These are phyloP conservation scores for Pristionchus mayeri DNA, from an alignment of 2,888 invertebrate genomes.

Conservation along the genomic window DNA sequence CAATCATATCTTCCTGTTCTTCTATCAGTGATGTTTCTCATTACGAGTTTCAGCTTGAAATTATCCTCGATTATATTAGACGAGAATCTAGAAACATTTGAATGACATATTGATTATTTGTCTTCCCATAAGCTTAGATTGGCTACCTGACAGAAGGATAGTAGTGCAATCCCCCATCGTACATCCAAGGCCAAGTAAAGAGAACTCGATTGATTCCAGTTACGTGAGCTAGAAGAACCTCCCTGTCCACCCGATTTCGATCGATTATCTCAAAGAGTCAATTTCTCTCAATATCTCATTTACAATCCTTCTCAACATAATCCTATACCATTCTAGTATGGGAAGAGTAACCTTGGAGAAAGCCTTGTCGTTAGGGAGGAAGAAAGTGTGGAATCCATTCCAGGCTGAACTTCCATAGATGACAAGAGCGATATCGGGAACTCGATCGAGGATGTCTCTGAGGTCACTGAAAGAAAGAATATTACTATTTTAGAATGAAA, in stretches of 20 bases:
- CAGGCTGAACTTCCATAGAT: slow-evolving; percentile 74
- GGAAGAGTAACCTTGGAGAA: slow-evolving; percentile 69
- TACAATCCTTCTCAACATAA: background rate
- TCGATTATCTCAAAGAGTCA: slow-evolving; percentile 67
- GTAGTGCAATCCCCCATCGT: slow-evolving; percentile 75
- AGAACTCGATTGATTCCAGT: slow-evolving; percentile 75
- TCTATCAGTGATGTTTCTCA: slow-evolving; percentile 76
- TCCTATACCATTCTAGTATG: background rate
- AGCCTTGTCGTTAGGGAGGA: slow-evolving; percentile 75
- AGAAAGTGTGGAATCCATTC: slow-evolving; percentile 76
- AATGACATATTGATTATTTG: no score
- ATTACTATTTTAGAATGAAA: no score
- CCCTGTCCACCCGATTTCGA: slow-evolving; percentile 73
- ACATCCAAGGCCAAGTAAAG: slow-evolving; percentile 76
- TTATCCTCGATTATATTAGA: slow-evolving; percentile 76
- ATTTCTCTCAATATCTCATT: background rate
- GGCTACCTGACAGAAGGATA: slow-evolving; percentile 71
- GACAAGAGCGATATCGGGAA: slow-evolving; percentile 75
- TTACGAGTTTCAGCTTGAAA: slow-evolving; percentile 74
- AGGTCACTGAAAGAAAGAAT: slow-evolving; percentile 64
- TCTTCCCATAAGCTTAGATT: background rate
- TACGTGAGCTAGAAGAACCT: slow-evolving; percentile 75
- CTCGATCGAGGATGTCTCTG: slow-evolving; percentile 74
- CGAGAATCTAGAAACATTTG: slow-evolving; percentile 66
- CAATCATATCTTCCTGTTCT: slow-evolving; percentile 74